These are phyloP conservation scores for Dendrolimus punctatus DNA, from an alignment of 1,140 invertebrate species.

Conservation along the genomic window DNA sequence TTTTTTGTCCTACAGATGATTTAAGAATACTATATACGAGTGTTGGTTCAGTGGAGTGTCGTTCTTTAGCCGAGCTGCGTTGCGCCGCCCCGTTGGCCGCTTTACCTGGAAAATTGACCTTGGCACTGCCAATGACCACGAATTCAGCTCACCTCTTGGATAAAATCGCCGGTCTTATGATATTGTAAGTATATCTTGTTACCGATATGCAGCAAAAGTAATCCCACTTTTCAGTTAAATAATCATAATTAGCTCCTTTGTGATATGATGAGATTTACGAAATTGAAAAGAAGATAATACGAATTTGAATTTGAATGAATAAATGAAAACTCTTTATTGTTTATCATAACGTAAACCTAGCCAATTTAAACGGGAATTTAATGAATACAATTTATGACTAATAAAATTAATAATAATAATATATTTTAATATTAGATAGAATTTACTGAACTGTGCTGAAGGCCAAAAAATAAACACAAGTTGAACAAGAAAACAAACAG, in stretches of 20 bases:
- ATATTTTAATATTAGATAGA: too few relatives aligned
- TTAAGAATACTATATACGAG: constrained; percentile 18
- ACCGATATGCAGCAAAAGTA: neutral
- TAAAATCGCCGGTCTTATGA: constrained; percentile 21
- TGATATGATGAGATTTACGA: too few relatives aligned
- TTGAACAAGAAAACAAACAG: too few relatives aligned
- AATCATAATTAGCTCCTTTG: constrained; percentile 5
- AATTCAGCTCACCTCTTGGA: constrained; percentile 25
- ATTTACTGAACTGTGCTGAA: too few relatives aligned
- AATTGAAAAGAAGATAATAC: too few relatives aligned
- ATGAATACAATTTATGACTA: too few relatives aligned
- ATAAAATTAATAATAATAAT: too few relatives aligned
- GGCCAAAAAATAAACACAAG: too few relatives aligned
- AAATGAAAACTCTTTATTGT: too few relatives aligned
- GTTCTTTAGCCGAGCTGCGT: constrained; percentile 5
- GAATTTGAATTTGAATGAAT: too few relatives aligned
- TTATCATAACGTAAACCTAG: too few relatives aligned
- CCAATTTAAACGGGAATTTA: too few relatives aligned
- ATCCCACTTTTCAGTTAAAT: neutral
- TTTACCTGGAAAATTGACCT: constrained; percentile 10
- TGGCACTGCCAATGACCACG: constrained; percentile 28
- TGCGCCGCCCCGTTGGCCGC: neutral
- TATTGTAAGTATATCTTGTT: constrained; percentile 25
- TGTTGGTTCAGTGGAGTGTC: constrained; percentile 4
- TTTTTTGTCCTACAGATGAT: constrained; percentile 23